Base-by-base conservation (phyloP, 2,888 invertebrate species). In the Polydesmus complanatus region DNA sequence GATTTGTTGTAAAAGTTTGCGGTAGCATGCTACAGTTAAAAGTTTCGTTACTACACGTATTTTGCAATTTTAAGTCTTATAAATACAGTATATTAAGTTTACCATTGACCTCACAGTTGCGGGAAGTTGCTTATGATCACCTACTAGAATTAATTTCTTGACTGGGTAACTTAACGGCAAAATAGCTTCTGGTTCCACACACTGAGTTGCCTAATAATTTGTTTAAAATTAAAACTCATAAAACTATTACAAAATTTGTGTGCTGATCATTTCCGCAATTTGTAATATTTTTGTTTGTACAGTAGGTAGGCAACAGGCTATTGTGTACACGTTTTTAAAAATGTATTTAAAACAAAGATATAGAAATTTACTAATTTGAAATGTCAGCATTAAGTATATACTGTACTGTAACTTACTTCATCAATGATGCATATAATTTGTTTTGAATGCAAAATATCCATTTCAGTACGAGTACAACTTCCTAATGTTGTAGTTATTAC, bases 121-220 rank as follows among this genome's bases (percentile, higher is more conserved):
- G 1, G 88, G 87, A 58, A 91, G 77, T 71, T 93, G 92, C 69
- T 85, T 81, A 1, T 88, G 86, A 75, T 94, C 93, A 0, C 93
- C 93, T 27, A 93, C 86, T 64, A 94, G 77, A 49, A 92, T 81
- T 55, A 93, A 74, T 58, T 82, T 85, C 54, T 80, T 81, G 2
- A 88, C 80, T 58, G 84, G 84, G 64, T 88, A 81, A 69, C 83
- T 80, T 53, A 92, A 77, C 0, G 92, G 92, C 65, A 89, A 81
- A 64, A 92, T 74, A 1, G 84, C 81, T 74, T 89, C 90, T 1
- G 87, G 82, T 73, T 94, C 94, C 48, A 81, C 83, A 65, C 87
- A 86, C 70, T 91, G 90, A 0, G 89, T 87, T 22, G 93, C 91
- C 76, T 93, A n/a, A n/a, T n/a, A n/a, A n/a, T n/a, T n/a, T n/a